Conservation (phyloP, 2,113 vertebrate genomes). For the Chionis minor region DNA sequence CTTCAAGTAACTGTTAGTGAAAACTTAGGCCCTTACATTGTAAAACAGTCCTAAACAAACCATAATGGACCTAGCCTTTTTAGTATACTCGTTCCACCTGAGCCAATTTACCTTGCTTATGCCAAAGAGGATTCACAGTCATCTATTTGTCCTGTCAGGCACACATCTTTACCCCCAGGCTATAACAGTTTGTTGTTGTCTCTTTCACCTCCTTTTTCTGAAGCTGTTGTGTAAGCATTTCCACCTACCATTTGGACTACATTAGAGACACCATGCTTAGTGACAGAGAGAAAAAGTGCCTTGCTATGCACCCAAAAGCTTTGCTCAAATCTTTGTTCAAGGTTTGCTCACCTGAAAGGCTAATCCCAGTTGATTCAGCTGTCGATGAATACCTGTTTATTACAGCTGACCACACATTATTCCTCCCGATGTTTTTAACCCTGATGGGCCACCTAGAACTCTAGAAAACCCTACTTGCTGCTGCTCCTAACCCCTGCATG, state of each 20-base stretch:
- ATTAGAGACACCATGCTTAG: not conserved
- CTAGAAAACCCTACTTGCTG: not conserved
- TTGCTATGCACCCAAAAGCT: not conserved
- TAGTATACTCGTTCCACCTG: not conserved
- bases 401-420: not conserved
- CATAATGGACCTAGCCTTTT: not conserved
- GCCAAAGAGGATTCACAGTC: not conserved
- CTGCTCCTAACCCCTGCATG: not conserved
- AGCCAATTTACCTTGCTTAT: not conserved
- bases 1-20: not conserved
- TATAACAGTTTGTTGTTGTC: not conserved
- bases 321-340: not conserved
- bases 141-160: not conserved
- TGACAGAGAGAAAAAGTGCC: not conserved
- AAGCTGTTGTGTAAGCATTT: not conserved
- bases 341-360: not conserved
- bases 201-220: not conserved
- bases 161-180: not conserved
- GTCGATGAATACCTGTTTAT: not conserved
- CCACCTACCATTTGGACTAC: not conserved
- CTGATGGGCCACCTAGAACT: not conserved
- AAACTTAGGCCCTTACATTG: not conserved
- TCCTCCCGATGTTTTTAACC: not conserved
- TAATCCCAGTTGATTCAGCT: not conserved
- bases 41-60: not conserved